These are phyloP conservation scores for Passer montanus DNA, from an alignment of 2,113 vertebrate genomes.

Conservation along the genomic window DNA sequence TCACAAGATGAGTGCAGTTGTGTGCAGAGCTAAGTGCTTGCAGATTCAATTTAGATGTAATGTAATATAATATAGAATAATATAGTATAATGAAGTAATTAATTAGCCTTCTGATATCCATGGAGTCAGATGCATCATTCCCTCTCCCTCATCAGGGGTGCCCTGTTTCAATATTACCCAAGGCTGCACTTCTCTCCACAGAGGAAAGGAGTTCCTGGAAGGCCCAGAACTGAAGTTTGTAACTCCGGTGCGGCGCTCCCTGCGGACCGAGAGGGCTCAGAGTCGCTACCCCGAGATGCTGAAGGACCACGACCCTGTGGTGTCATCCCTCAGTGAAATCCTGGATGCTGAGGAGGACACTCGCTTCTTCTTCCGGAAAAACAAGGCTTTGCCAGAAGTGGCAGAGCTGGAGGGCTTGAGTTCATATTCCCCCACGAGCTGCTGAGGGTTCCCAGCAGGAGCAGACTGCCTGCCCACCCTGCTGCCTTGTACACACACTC, in stretches of 20 bases:
- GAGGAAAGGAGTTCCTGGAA: not conserved
- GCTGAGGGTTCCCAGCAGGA: accelerated
- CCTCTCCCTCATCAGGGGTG: no score
- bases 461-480: accelerated
- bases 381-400: conserved; percentile 68
- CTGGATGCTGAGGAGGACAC: conserved; percentile 45
- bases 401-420: conserved; percentile 14
- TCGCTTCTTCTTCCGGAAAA: conserved; percentile 66
- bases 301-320: conserved; percentile 69
- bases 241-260: conserved; percentile 71
- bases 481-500: accelerated
- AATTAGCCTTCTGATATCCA: no score
- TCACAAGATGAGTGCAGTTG: no score
- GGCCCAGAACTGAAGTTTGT: conserved; percentile 56
- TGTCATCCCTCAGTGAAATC: conserved; percentile 71
- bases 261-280: conserved; percentile 23
- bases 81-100: no score
- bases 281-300: conserved; percentile 62
- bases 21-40: no score
- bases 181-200: not conserved
- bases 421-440: not conserved
- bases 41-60: no score
- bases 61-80: no score
- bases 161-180: no score
- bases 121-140: no score